phyloP scores from a whole-genome alignment of 2,113 vertebrate genomes.

The Nycticebus coucang region DNA sequence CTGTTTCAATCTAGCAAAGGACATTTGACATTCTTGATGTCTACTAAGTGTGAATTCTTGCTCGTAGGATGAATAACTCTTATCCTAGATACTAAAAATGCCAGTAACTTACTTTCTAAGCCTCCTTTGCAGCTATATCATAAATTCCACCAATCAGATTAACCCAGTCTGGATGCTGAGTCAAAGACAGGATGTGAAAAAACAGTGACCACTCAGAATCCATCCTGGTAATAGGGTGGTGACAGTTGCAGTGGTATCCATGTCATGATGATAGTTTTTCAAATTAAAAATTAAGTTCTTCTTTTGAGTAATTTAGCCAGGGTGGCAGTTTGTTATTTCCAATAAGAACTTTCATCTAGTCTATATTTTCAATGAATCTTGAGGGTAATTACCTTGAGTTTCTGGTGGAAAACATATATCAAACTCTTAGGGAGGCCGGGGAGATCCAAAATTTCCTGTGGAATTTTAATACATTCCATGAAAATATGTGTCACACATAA shows the following conservation, averaged over 20 bases:
- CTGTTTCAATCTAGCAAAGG: too few species aligned
- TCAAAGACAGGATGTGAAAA: neutral
- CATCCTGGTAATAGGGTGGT: neutral
- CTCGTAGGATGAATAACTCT: neutral
- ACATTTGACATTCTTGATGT: too few species aligned
- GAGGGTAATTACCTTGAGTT: neutral
- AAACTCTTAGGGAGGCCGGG: neutral
- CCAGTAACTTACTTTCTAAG: conserved; percentile 27
- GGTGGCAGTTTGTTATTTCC: conserved; percentile 16
- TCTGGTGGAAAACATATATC: neutral
- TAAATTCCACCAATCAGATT: neutral
- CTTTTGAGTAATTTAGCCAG: conserved; percentile 13
- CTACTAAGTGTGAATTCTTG: neutral
- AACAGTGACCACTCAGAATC: neutral
- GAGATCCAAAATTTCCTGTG: neutral
- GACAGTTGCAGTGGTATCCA: neutral
- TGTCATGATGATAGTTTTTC: neutral
- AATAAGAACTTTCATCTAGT: conserved; percentile 36
- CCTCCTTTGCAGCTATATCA: neutral
- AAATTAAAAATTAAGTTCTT: neutral
- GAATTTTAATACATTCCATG: conserved; percentile 2
- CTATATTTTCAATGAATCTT: neutral
- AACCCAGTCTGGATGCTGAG: neutral
- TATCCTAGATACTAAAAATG: neutral
- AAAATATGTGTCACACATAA: neutral